A percentile compares a stretch with the other conserved stretches of the same genome.
Evolutionary conservation across 2,888 invertebrate species (phyloP).

Genomic region (Meliscaeva auricollis): DNA sequence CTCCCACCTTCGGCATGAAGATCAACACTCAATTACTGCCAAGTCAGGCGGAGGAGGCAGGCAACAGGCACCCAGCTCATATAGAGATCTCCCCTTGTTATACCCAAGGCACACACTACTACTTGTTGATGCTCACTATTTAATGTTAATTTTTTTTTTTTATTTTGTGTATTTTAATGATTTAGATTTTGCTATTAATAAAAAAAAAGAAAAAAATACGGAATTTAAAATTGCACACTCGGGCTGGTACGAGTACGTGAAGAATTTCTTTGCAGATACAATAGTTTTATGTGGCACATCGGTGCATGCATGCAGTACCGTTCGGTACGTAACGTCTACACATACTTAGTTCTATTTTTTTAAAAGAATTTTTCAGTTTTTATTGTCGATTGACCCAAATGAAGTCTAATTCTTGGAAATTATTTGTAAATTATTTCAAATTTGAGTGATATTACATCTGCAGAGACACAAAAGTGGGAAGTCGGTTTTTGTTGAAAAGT

Average conservation of each 20-base stretch:
- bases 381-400: conserved; percentile 30
- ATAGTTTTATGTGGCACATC: not conserved
- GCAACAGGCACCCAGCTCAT: not conserved
- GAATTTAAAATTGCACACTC: conserved; percentile 54
- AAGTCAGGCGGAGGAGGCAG: conserved; percentile 27
- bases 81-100: not conserved
- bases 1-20: conserved; percentile 53
- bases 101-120: not conserved
- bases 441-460: not conserved
- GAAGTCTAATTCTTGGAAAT: conserved; percentile 20
- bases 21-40: conserved; percentile 60
- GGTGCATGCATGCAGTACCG: not conserved
- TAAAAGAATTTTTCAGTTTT: conserved; percentile 8
- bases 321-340: too few relatives aligned
- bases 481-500: conserved; percentile 2
- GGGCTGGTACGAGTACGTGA: not conserved
- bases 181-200: conserved; percentile 58
- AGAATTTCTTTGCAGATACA: conserved; percentile 19
- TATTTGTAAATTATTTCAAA: conserved; percentile 5
- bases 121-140: conserved; percentile 49
- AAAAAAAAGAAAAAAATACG: conserved; percentile 58
- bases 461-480: not conserved
- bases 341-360: too few relatives aligned
- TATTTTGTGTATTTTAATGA: conserved; percentile 39
- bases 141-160: conserved; percentile 19